Conservation (phyloP, 2,113 vertebrate species). For the Boulengeromyrus knoepffleri region DNA sequence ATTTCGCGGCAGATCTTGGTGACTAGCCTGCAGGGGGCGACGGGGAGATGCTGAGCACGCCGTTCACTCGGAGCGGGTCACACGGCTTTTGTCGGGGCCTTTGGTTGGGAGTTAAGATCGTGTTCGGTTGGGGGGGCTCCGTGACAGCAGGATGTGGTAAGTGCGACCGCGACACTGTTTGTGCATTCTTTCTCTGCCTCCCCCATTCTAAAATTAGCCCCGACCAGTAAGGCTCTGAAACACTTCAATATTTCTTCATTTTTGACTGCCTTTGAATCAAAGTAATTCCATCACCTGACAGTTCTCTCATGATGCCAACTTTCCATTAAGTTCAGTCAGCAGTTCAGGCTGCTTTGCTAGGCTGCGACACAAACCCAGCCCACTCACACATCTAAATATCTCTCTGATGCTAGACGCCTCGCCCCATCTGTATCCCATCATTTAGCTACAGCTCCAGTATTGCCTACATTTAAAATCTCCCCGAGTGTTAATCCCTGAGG, state of each 20-base stretch:
- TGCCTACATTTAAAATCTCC: background rate
- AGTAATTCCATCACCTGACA: background rate
- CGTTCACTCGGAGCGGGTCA: background rate
- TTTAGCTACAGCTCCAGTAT: background rate
- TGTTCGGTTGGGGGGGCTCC: background rate
- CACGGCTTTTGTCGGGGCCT: background rate
- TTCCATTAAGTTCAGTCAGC: conserved; percentile 5
- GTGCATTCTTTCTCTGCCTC: conserved; percentile 5
- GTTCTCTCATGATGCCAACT: background rate
- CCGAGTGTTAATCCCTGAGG: background rate
- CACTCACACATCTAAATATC: background rate
- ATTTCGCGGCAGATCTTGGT: conserved; percentile 80
- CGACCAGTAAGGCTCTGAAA: background rate
- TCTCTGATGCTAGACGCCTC: background rate
- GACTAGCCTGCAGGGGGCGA: conserved; percentile 64
- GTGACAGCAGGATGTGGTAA: conserved; percentile 39
- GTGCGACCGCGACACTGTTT: background rate
- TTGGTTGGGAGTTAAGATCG: conserved; percentile 16
- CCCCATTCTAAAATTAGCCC: background rate
- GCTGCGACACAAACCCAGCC: background rate
- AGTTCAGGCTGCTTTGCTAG: background rate
- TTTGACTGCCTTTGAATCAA: background rate
- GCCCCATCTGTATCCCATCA: background rate
- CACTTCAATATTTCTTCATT: background rate
- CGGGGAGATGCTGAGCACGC: background rate